Evolutionary conservation across 2,888 invertebrate genomes (phyloP).

Genomic region (Crepidodera aurea): DNA sequence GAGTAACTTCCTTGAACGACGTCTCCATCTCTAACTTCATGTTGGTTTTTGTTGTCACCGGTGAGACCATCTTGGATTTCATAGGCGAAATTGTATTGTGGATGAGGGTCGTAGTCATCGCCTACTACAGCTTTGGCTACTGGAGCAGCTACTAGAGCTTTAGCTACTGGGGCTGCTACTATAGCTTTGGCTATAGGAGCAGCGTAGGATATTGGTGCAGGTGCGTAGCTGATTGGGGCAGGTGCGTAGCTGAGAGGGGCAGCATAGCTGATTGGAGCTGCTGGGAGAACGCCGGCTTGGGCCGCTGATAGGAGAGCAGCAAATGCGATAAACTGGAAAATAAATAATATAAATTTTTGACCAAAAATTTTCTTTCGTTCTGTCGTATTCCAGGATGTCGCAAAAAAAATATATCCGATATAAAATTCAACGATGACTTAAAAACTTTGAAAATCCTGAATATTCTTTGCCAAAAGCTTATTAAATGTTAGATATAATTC

Average conservation of each 20-base stretch:
- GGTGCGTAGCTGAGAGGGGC: constrained; percentile 35
- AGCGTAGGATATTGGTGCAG: constrained; percentile 41
- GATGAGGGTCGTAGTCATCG: constrained; percentile 53
- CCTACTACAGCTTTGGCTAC: constrained; percentile 42
- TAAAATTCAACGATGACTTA: no score
- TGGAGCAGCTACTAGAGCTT: constrained; percentile 43
- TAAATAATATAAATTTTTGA: no score
- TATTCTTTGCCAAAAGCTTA: no score
- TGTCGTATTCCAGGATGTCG: no score
- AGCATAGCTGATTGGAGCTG: constrained; percentile 14
- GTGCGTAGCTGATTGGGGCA: constrained; percentile 37
- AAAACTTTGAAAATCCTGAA: no score
- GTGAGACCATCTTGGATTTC: constrained; percentile 67
- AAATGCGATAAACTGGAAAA: constrained; percentile 40
- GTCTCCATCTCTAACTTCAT: constrained; percentile 71
- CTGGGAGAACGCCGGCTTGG: constrained; percentile 52
- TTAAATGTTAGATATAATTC: no score
- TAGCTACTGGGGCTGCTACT: constrained; percentile 37
- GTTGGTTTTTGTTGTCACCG: constrained; percentile 68
- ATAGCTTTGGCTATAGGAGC: no score
- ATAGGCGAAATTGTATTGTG: constrained; percentile 67
- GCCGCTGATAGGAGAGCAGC: constrained; percentile 51
- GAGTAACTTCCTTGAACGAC: constrained; percentile 69
- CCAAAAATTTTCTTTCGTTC: no score
- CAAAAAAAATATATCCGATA: no score